These are phyloP conservation scores for Marmota flaviventris DNA, from an alignment of 2,113 vertebrate species.

Conservation along the genomic window DNA sequence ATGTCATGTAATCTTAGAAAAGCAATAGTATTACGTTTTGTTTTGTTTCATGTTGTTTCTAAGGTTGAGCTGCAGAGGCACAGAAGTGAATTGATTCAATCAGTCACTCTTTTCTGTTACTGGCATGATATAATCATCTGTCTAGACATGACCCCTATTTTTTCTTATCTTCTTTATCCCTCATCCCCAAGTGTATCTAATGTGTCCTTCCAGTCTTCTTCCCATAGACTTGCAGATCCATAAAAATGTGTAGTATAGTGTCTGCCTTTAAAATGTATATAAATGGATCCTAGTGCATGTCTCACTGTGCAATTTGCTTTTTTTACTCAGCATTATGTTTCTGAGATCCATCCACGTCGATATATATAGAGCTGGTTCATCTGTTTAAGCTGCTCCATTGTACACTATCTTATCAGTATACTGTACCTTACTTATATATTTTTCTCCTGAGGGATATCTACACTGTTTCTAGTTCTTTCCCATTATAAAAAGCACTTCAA, in stretches of 20 bases:
- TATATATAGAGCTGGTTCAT: conserved; percentile 56
- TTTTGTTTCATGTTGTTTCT: conserved; percentile 68
- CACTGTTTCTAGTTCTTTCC: conserved; percentile 53
- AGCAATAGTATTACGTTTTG: conserved; percentile 48
- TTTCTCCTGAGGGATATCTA: conserved; percentile 41
- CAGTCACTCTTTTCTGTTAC: conserved; percentile 46
- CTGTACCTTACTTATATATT: conserved; percentile 22
- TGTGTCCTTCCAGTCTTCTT: conserved; percentile 66
- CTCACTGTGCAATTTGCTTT: conserved; percentile 74
- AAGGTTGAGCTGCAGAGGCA: conserved; percentile 67
- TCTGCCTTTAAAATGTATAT: conserved; percentile 76
- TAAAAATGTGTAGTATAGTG: conserved; percentile 63
- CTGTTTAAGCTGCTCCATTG: conserved; percentile 45
- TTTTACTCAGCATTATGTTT: conserved; percentile 70
- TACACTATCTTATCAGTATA: conserved; percentile 28
- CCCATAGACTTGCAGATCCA: conserved; percentile 68
- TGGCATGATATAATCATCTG: conserved; percentile 76
- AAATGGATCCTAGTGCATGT: conserved; percentile 64
- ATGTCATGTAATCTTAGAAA: conserved; percentile 56
- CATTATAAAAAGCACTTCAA: neutral
- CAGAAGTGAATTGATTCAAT: conserved; percentile 73
- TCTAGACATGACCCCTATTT: conserved; percentile 78
- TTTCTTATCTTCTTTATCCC: conserved; percentile 61
- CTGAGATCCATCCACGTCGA: conserved; percentile 55
- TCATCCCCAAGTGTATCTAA: conserved; percentile 57